Percentiles rank a stretch among this genome's conserved stretches.
phyloP scores from a whole-genome alignment of 2,797 vertebrate genomes.

The Synaphobranchus kaupii region DNA sequence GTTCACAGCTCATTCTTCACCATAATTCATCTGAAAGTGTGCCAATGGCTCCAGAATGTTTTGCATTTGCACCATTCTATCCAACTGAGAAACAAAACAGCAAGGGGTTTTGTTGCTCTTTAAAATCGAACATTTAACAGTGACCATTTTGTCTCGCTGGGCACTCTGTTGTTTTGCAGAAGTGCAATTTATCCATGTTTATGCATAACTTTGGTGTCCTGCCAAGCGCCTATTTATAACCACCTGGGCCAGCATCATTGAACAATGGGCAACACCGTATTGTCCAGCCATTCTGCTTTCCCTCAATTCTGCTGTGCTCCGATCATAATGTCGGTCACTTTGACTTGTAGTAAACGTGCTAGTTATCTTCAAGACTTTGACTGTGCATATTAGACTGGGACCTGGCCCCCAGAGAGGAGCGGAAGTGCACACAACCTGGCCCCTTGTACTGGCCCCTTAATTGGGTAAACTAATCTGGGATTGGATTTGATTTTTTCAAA shows the following conservation, averaged over 20 bases:
- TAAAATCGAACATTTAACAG: background rate
- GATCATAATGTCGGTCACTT: background rate
- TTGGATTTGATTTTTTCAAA: background rate
- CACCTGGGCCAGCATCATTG: background rate
- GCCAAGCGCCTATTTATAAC: background rate
- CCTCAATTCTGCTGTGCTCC: background rate
- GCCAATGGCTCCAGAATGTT: slow-evolving; percentile 6
- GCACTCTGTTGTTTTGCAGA: background rate
- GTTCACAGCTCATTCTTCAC: background rate
- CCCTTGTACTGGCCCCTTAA: too few species aligned
- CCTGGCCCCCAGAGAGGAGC: background rate
- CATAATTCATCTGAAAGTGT: background rate
- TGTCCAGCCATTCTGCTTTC: background rate
- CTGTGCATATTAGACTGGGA: background rate
- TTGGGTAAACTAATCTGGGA: background rate
- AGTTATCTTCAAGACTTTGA: background rate
- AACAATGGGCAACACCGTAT: background rate
- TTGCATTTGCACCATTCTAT: background rate
- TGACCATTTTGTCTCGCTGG: background rate
- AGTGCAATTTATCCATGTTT: background rate
- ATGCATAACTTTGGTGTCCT: background rate
- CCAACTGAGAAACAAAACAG: background rate
- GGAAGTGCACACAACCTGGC: background rate
- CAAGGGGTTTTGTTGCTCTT: background rate
- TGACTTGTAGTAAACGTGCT: background rate